A percentile compares a stretch with the other conserved stretches of the same genome.
These are phyloP conservation scores for Dryobota labecula DNA, from an alignment of 2,888 invertebrate species.

Conservation along the genomic window DNA sequence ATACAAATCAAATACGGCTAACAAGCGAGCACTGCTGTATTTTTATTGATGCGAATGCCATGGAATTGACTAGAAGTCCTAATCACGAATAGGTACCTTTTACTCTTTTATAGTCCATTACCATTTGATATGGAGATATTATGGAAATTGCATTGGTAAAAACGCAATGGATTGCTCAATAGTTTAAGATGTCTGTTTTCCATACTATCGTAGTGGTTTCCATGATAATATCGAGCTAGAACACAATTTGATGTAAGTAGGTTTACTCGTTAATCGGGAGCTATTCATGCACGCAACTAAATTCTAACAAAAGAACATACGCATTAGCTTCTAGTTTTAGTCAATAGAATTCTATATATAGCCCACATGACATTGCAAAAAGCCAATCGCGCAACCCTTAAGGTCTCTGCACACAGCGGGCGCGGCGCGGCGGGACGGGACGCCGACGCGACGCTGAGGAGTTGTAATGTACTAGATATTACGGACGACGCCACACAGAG, in stretches of 20 bases:
- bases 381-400: conserved; percentile 43
- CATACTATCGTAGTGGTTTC: conserved; percentile 25
- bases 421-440: too few species aligned
- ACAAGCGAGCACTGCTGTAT: not conserved
- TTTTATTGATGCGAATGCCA: conserved; percentile 23
- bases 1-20: not conserved
- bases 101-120: conserved; percentile 17
- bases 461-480: too few species aligned
- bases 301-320: conserved; percentile 21
- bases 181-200: conserved; percentile 37
- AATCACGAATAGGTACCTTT: conserved; percentile 4
- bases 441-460: too few species aligned
- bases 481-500: too few species aligned
- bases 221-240: not conserved
- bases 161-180: conserved; percentile 25
- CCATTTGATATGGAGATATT: conserved; percentile 32
- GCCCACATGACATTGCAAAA: conserved; percentile 45
- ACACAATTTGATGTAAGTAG: conserved; percentile 13
- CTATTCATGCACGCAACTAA: conserved; percentile 35
- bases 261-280: not conserved
- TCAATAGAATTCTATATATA: conserved; percentile 62
- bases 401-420: too few species aligned
- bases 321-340: conserved; percentile 36
- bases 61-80: conserved; percentile 9
- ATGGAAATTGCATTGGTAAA: conserved; percentile 40